Evolutionary conservation across 2,113 vertebrate genomes (phyloP), one percentile per base, ranked within the genome.

Genomic region (Ceratotherium simum): DNA sequence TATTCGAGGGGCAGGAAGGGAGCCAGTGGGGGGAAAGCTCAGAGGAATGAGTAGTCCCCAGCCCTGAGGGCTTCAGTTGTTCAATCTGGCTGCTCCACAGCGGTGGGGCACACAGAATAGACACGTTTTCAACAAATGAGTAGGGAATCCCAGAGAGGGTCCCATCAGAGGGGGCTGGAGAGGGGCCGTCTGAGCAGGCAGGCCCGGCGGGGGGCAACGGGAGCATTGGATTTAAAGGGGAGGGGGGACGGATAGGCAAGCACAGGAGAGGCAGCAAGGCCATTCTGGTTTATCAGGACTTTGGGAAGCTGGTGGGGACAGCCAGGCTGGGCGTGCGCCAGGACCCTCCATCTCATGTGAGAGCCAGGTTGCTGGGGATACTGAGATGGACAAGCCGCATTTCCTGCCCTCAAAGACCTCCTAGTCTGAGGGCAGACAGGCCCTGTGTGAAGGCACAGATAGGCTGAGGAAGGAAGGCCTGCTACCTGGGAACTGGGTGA

Each of bases 171-270:
- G 54, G 81, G 62, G 20, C 70, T 36, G 8, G 39, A 23, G 2
- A 7, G 33, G 72, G 8, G 7, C n/a, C 23, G 48, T 48, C 48
- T 10, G 48, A 64, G 67, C 58, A 48, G 6, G 25, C 48, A 46
- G 51, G 4, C 39, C 51, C 51, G 20, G 31, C 1, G 1, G 5
- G 31, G 21, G 58, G 21, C 18, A 20, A 2, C 18, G 5, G 4
- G 18, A 73, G 54, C 33, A 25, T 18, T 48, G 64, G 33, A 9
- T 70, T 46, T 62, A 9, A 25, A 14, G 9, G 8, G 29, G 42
- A 29, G 9, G 21, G 42, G 36, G 58, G 51, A 16, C 12, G 62
- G 11, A 36, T 14, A 70, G 70, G 39, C 54, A 12, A 3, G 29
- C 46, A 17, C 18, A 21, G 54, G 4, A 23, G 2, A 39, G 65